Percentiles rank a stretch among this genome's conserved stretches.
Conservation (phyloP, 2,888 invertebrate species). For the Dryadula phaetusa region DNA sequence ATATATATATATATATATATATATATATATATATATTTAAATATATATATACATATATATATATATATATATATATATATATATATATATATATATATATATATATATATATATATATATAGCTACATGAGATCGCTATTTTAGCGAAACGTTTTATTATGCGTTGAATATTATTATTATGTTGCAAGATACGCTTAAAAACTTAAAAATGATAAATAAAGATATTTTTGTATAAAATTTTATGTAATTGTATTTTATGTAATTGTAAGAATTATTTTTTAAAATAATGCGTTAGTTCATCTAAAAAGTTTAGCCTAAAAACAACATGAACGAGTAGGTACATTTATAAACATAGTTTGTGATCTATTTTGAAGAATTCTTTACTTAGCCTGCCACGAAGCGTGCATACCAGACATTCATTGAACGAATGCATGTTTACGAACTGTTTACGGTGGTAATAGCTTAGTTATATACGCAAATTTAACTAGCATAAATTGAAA, state of each 20-base stretch:
- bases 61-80: too few species aligned
- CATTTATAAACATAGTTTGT: conserved; percentile 14
- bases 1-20: too few species aligned
- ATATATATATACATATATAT: too few species aligned
- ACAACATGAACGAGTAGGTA: background rate
- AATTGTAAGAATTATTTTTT: background rate
- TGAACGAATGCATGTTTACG: conserved; percentile 41
- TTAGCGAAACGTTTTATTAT: too few species aligned
- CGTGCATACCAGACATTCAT: conserved; percentile 39
- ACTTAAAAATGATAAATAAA: too few species aligned
- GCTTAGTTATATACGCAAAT: background rate
- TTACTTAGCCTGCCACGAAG: conserved; percentile 37
- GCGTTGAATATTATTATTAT: too few species aligned
- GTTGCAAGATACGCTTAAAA: too few species aligned
- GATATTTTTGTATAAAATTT: too few species aligned
- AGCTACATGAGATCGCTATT: too few species aligned
- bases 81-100: too few species aligned
- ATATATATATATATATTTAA: too few species aligned
- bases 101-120: too few species aligned
- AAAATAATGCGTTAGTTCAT: background rate
- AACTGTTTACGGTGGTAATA: conserved; percentile 29
- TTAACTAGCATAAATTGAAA: background rate
- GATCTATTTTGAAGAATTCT: conserved; percentile 41
- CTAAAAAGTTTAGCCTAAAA: conserved; percentile 1
- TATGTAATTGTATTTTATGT: background rate